These are phyloP conservation scores for Myxocyprinus asiaticus DNA, from an alignment of 2,113 vertebrate genomes.

Conservation along the genomic window DNA sequence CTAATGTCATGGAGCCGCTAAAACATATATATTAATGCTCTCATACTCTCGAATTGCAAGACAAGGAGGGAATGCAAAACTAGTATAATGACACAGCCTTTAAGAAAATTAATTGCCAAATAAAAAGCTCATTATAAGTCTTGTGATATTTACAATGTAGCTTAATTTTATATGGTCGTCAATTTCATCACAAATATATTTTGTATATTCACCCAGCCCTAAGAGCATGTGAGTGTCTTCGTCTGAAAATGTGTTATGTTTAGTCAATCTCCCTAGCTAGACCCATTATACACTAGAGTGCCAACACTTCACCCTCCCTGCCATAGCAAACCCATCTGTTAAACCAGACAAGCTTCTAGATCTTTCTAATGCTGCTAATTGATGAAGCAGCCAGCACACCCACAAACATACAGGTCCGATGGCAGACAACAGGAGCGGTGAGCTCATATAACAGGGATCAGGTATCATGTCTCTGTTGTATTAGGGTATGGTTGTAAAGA, in stretches of 20 bases:
- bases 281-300: slow-evolving; percentile 18
- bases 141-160: background rate
- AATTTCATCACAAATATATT: background rate
- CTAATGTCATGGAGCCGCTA: too few species aligned
- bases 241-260: slow-evolving; percentile 28
- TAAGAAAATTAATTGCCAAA: too few species aligned
- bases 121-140: background rate
- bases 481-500: slow-evolving; percentile 34
- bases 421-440: slow-evolving; percentile 24
- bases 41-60: too few species aligned
- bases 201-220: background rate
- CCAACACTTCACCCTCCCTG: slow-evolving; percentile 28
- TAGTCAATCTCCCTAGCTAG: slow-evolving; percentile 6
- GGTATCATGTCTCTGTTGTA: slow-evolving; percentile 50
- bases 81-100: too few species aligned
- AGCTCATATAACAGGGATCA: slow-evolving; percentile 52
- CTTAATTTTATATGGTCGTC: background rate
- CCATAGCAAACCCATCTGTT: slow-evolving; percentile 52
- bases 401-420: slow-evolving; percentile 44
- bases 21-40: too few species aligned
- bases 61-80: too few species aligned
- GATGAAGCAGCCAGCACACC: slow-evolving; percentile 1
- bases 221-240: background rate
- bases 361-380: slow-evolving; percentile 30
- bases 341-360: slow-evolving; percentile 47